Conservation (phyloP, 2,113 vertebrate genomes). For the Tenebrosternarchus preto region DNA sequence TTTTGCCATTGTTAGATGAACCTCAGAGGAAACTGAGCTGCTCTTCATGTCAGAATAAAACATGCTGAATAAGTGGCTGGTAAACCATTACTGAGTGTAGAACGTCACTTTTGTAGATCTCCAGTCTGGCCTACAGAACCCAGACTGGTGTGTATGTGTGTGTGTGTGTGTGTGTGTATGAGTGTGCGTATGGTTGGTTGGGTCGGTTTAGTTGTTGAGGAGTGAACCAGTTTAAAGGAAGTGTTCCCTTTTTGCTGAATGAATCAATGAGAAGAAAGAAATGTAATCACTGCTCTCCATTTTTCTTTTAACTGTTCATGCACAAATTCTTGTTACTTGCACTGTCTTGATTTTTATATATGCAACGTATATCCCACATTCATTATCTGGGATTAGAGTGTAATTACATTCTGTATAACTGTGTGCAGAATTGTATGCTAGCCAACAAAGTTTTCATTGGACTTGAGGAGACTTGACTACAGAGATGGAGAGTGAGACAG, state of each 20-base stretch:
- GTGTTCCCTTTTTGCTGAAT: too few species aligned
- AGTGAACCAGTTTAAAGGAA: too few species aligned
- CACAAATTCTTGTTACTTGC: background rate
- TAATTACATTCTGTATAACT: background rate
- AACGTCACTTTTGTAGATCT: constrained; percentile 33
- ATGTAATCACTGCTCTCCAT: background rate
- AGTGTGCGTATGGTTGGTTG: background rate
- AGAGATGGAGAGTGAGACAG: background rate
- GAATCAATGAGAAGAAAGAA: too few species aligned
- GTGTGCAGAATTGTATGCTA: background rate
- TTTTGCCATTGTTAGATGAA: constrained; percentile 27
- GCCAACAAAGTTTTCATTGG: background rate
- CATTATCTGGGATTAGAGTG: background rate
- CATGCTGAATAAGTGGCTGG: constrained; percentile 42
- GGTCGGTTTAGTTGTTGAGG: too few species aligned
- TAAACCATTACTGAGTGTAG: constrained; percentile 31
- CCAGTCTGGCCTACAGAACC: too few species aligned
- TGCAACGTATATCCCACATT: constrained; percentile 30
- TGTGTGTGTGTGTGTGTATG: constrained; percentile 12
- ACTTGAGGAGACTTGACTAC: constrained; percentile 15
- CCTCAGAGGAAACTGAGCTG: constrained; percentile 37
- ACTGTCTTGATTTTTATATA: background rate
- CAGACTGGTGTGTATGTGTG: constrained; percentile 4
- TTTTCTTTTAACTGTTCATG: background rate
- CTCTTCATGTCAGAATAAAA: constrained; percentile 44